phyloP scores from a whole-genome alignment of 64 coral and sea anemone genomes.

The Porites lutea region DNA sequence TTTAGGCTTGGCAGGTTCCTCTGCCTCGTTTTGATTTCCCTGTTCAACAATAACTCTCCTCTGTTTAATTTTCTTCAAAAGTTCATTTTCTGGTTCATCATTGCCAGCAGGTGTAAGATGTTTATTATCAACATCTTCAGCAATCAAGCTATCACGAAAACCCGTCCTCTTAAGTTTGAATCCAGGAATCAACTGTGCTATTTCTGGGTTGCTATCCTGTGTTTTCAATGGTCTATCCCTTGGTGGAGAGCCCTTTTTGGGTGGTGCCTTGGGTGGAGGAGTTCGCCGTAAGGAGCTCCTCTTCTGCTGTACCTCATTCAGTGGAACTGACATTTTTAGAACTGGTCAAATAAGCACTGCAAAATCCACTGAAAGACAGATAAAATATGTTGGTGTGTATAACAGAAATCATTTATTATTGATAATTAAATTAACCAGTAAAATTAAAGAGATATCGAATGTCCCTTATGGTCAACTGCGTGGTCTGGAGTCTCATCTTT shows the following conservation, averaged over 20 bases:
- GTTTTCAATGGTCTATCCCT: not conserved
- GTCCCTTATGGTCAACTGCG: too few species aligned
- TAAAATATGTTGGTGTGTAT: too few species aligned
- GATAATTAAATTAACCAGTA: too few species aligned
- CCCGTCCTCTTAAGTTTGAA: constrained; percentile 64
- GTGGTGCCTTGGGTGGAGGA: constrained; percentile 54
- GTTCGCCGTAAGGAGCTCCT: constrained; percentile 4
- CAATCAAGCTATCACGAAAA: constrained; percentile 61
- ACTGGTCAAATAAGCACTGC: not conserved
- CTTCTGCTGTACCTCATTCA: constrained; percentile 5
- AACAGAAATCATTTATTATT: too few species aligned
- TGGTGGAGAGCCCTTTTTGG: not conserved
- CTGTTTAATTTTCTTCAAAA: not conserved
- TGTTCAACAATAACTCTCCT: constrained; percentile 25
- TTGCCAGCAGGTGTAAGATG: not conserved
- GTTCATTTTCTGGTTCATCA: constrained; percentile 38
- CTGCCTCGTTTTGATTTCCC: not conserved
- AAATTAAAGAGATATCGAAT: too few species aligned
- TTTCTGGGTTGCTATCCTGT: not conserved
- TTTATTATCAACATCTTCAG: constrained; percentile 32
- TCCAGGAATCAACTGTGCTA: constrained; percentile 1
- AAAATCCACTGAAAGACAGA: not conserved
- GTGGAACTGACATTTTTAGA: constrained; percentile 28
- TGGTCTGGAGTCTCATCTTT: too few species aligned
- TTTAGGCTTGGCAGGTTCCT: not conserved